A percentile compares a stretch with the other conserved stretches of the same genome.
Conservation (phyloP, 2,113 vertebrate species). For the Nannobrachium achirus region DNA sequence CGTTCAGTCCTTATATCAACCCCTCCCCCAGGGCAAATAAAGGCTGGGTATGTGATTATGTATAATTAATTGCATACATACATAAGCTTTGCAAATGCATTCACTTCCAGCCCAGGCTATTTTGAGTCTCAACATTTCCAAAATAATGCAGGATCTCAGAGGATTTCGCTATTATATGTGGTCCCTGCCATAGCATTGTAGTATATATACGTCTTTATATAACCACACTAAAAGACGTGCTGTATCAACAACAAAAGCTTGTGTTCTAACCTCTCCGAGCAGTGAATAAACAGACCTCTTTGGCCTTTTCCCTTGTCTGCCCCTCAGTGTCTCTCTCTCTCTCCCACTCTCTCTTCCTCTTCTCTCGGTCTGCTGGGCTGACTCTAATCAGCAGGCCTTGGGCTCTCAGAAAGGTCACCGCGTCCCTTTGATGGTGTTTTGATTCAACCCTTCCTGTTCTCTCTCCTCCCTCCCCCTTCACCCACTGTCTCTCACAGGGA, state of each 20-base stretch:
- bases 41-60: no score
- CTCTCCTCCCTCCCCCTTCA: conserved; percentile 44
- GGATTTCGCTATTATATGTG: neutral
- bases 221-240: conserved; percentile 28
- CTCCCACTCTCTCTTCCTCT: conserved; percentile 18
- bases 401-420: conserved; percentile 75
- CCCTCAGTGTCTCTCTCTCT: neutral
- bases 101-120: neutral
- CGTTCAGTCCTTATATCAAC: no score
- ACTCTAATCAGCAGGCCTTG: conserved; percentile 75
- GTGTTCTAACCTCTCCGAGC: conserved; percentile 38
- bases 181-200: neutral
- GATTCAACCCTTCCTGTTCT: conserved; percentile 73
- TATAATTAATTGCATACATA: no score
- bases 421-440: conserved; percentile 78
- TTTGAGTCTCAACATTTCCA: no score
- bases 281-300: conserved; percentile 48
- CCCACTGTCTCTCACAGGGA: conserved; percentile 81
- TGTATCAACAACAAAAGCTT: conserved; percentile 42
- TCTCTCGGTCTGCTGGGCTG: conserved; percentile 24
- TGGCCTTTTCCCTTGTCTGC: conserved; percentile 50
- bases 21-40: no score
- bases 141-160: neutral
- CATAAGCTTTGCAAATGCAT: no score
- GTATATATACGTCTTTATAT: conserved; percentile 4